These are phyloP conservation scores for Nephrotoma appendiculata DNA, from an alignment of 2,888 invertebrate genomes.

Conservation along the genomic window DNA sequence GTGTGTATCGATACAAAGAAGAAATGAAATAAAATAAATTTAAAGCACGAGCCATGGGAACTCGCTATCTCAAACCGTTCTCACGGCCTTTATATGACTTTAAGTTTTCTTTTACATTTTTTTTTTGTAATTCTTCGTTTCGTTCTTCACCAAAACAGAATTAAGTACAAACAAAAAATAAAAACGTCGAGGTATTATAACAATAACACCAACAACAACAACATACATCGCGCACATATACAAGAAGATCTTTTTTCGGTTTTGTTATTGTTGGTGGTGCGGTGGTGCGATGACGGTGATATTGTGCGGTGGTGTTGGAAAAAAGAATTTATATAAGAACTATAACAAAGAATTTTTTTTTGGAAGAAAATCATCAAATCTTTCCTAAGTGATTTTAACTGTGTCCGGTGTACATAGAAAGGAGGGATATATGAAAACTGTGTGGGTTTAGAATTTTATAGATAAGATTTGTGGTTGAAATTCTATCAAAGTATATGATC, in stretches of 20 bases:
- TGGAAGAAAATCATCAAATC: background rate
- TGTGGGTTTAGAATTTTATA: background rate
- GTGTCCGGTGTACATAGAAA: background rate
- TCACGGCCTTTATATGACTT: conserved; percentile 8
- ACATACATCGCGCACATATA: background rate
- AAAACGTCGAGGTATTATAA: background rate
- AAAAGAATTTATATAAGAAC: background rate
- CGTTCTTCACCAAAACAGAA: background rate
- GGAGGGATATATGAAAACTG: background rate
- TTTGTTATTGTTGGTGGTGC: background rate
- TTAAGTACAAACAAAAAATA: background rate
- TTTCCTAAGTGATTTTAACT: background rate
- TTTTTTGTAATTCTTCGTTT: background rate
- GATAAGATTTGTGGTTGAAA: background rate
- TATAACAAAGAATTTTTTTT: background rate
- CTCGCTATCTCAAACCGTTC: conserved; percentile 4
- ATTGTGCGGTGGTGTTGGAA: background rate
- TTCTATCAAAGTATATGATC: too few relatives aligned
- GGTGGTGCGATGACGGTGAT: background rate
- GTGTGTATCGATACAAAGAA: background rate
- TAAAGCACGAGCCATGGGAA: conserved; percentile 6
- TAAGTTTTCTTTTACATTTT: background rate
- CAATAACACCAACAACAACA: background rate
- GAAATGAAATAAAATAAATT: background rate
- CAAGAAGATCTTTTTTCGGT: background rate